Base-by-base conservation (phyloP, 2,113 vertebrate species). In the Myotis yumanensis region DNA sequence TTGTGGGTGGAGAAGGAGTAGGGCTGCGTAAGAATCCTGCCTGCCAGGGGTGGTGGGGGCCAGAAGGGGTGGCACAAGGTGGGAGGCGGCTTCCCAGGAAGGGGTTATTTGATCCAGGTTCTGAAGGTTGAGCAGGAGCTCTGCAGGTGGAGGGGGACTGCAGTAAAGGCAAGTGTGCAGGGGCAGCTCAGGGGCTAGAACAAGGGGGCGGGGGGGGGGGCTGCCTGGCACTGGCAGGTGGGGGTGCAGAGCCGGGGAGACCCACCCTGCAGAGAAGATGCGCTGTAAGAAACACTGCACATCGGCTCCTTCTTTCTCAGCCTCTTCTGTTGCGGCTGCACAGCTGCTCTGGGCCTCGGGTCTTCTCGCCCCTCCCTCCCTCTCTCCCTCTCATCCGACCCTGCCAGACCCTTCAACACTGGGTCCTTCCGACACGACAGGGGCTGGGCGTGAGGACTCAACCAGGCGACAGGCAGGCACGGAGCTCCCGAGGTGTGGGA, bases 41-140 rank as follows among this genome's bases (percentile, higher is more conserved):
- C 10, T 2, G 22, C 4, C 30, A 15, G 28, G 57, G n/a, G 17
- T 2, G 0, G 35, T 4, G 80, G 20, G 35, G 22, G 5, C 76
- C 46, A 11, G 18, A 40, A n/a, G n/a, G 32, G 14, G 14, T 15
- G n/a, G 23, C 4, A 11, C 3, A 2, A 0, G 51, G n/a, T 5
- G 7, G n/a, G 48, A 80, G 66, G 72, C 0, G 0, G 18, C 51
- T 18, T 89, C 73, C 40, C n/a, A 3, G 54, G 43, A 22, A 6
- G n/a, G 15, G 57, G 46, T 1, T 10, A 23, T 11, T 23, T 3
- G 15, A 28, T 10, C 0, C n/a, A 28, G 81, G 73, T 82, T 54
- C 17, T 59, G 43, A 64, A 43, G 69, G 52, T 51, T 30, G 46
- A 48, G 35, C 1, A 62, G 85, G 79, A 35, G 68, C 16, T 82